Conservation (phyloP, 2,113 vertebrate genomes). For the Mellivora capensis region DNA sequence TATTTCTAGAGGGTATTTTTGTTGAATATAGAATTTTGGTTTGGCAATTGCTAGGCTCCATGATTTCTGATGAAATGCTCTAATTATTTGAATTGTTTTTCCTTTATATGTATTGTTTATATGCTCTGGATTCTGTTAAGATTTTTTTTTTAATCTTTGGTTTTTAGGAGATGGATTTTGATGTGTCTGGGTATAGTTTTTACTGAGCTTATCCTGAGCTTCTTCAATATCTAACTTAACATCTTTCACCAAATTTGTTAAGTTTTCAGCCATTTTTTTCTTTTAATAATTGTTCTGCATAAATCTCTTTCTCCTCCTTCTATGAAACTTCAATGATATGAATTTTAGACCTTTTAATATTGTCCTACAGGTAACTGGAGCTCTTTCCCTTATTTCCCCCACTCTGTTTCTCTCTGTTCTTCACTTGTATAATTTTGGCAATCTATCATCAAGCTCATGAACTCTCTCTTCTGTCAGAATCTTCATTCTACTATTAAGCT, state of each 20-base stretch:
- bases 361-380: background rate
- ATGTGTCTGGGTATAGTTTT: background rate
- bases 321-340: background rate
- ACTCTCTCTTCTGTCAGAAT: background rate
- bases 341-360: background rate
- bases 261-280: background rate
- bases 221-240: background rate
- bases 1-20: background rate
- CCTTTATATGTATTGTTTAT: background rate
- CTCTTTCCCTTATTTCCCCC: background rate
- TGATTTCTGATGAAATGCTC: background rate
- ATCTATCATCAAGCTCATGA: background rate
- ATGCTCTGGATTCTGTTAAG: background rate
- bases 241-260: background rate
- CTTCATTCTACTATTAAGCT: background rate
- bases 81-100: background rate
- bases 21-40: background rate
- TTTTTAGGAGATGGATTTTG: background rate
- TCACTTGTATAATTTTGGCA: background rate
- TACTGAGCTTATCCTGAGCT: background rate
- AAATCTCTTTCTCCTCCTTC: background rate
- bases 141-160: background rate
- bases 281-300: background rate
- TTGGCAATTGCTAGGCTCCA: background rate
- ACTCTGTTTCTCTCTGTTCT: background rate